Evolutionary conservation across 2,113 vertebrate species (phyloP), one percentile per base, ranked within the genome.

Genomic region (Edolisoma coerulescens): DNA sequence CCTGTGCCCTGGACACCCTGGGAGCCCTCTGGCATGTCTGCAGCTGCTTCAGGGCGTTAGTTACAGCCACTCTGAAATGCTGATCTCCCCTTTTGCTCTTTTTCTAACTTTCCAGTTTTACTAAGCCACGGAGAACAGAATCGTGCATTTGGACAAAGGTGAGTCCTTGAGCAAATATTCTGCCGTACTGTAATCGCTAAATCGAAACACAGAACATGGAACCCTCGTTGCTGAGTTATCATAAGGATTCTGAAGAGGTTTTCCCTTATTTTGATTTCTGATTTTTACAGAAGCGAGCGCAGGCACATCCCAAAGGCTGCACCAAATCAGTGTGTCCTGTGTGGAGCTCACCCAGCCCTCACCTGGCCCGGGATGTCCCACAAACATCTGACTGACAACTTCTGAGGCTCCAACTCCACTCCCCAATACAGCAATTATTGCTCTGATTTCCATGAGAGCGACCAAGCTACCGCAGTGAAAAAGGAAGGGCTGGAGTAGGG

Each of bases 101-200:
- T 73, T 76, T 70, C 24, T 15, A 4, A 27, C 37, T 16, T 71
- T 7, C 3, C 28, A 13, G 39, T 53, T 61, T 60, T 12, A 79
- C 28, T 39, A 76, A 42, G 42, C 28, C 41, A 23, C 4, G 2
- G 67, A 59, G 61, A 73, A 53, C 32, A 76, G 61, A 65, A 65
- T 0, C 0, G 0, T 2, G 8, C 22, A 4, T 26, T 44, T 9
- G 63, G 59, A 80, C 13, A 76, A 21, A 79, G 17, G 22, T 6
- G 20, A 91, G 63, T 27, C n/a, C 56, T 61, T 6, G 13, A 50
- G 49, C 37, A 50, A 49, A 73, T 30, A 16, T 16, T 70, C 32
- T 33, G 37, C 20, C 0, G 0, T 8, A 16, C 1, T 19, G 9
- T 14, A 53, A 35, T 16, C 47, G 57, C 73, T 26, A 6, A 53